phyloP scores from a whole-genome alignment of 2,797 vertebrate species.

The Oceanodroma leucorhoa region DNA sequence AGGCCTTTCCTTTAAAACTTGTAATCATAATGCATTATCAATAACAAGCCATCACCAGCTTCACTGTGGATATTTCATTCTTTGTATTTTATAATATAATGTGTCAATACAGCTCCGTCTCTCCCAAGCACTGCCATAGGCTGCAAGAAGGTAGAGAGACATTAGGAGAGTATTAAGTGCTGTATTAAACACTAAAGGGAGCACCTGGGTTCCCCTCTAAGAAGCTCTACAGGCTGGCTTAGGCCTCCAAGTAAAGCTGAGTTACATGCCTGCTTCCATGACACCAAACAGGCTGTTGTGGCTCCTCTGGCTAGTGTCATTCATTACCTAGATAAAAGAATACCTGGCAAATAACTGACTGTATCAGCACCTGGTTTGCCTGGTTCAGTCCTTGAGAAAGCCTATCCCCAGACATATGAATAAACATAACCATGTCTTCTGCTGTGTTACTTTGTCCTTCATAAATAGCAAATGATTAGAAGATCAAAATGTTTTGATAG shows the following conservation, averaged over 20 bases:
- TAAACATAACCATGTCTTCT: neutral
- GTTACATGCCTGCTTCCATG: neutral
- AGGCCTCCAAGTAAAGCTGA: neutral
- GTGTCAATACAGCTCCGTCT: neutral
- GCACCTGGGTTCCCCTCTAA: neutral
- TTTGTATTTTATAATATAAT: neutral
- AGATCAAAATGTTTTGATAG: slow-evolving; percentile 2
- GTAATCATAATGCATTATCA: neutral
- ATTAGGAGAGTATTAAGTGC: neutral
- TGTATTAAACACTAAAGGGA: neutral
- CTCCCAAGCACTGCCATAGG: neutral
- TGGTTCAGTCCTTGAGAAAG: neutral
- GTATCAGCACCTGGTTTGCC: neutral
- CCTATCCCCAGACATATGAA: neutral
- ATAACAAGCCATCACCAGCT: neutral
- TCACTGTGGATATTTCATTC: neutral
- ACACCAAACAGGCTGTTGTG: neutral
- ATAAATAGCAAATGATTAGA: neutral
- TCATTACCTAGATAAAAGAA: neutral
- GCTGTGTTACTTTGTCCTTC: neutral
- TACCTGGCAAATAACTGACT: neutral
- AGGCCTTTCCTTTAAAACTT: neutral
- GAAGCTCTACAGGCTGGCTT: neutral
- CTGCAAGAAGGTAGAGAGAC: neutral
- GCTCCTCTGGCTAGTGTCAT: neutral